A percentile compares a stretch with the other conserved stretches of the same genome.
These are phyloP conservation scores for Azorinus chamasolen DNA, from an alignment of 2,888 invertebrate genomes.

Conservation along the genomic window DNA sequence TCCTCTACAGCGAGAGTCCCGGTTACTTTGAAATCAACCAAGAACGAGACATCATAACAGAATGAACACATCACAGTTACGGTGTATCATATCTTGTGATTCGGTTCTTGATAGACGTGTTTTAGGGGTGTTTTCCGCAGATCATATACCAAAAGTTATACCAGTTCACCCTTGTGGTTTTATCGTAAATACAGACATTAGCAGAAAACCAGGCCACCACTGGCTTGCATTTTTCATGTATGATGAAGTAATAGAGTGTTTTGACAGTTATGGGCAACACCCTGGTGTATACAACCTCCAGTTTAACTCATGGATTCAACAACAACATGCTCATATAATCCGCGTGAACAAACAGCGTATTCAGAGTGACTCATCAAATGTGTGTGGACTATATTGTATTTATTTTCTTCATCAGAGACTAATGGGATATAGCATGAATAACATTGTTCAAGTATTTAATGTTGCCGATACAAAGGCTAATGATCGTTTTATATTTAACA, in stretches of 20 bases:
- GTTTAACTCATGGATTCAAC: too few species aligned
- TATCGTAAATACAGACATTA: slow-evolving; percentile 6
- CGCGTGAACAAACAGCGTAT: not conserved
- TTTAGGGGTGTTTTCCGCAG: slow-evolving; percentile 10
- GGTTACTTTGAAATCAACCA: slow-evolving; percentile 16
- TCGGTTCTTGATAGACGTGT: not conserved
- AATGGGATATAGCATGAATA: not conserved
- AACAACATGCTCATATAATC: not conserved
- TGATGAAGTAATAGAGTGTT: not conserved
- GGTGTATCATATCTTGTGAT: slow-evolving; percentile 5
- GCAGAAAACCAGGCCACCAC: not conserved
- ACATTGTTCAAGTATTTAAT: not conserved
- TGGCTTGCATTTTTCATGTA: not conserved
- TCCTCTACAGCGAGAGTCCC: slow-evolving; percentile 9
- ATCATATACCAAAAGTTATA: slow-evolving; percentile 5
- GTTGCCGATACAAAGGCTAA: not conserved
- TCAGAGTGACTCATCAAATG: too few species aligned
- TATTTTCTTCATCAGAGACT: not conserved
- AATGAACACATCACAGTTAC: slow-evolving; percentile 17
- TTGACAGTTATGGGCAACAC: slow-evolving; percentile 12
- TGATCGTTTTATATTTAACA: not conserved
- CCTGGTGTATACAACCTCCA: not conserved
- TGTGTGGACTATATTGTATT: too few species aligned
- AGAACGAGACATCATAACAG: slow-evolving; percentile 2
- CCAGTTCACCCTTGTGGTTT: not conserved